A percentile compares a stretch with the other conserved stretches of the same genome.
Conservation (phyloP, 2,797 vertebrate species). For the Thripadectes ignobilis region DNA sequence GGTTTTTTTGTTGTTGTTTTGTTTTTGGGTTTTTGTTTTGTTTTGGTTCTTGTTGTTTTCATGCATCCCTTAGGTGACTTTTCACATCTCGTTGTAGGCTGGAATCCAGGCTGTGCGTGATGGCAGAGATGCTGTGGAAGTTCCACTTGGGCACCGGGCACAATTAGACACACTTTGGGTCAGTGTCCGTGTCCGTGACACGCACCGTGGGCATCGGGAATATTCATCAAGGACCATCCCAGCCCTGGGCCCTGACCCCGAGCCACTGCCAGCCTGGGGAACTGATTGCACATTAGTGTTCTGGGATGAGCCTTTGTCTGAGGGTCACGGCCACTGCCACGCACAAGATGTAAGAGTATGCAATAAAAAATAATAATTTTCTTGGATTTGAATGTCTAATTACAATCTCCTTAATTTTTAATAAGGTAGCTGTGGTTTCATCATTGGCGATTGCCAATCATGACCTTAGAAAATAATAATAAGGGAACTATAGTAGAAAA, state of each 20-base stretch:
- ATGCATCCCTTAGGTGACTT: neutral
- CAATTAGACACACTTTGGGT: rapidly evolving
- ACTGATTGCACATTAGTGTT: rapidly evolving
- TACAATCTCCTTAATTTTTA: slow-evolving; percentile 23
- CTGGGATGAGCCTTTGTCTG: neutral
- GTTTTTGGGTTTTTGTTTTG: neutral
- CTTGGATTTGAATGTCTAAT: neutral
- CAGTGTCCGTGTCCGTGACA: rapidly evolving
- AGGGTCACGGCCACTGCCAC: rapidly evolving
- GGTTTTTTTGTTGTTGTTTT: neutral
- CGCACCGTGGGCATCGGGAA: rapidly evolving
- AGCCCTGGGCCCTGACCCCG: rapidly evolving
- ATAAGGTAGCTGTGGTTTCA: neutral
- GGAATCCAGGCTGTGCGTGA: neutral
- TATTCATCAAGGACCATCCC: neutral
- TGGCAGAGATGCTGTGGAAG: rapidly evolving
- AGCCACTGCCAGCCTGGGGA: neutral
- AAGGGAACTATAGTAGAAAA: neutral
- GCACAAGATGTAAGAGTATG: no score
- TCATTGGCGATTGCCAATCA: rapidly evolving
- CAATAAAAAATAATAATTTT: neutral
- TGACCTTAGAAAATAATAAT: neutral
- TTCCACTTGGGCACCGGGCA: neutral
- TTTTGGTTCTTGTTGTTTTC: neutral
- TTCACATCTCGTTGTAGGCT: neutral